Conservation (phyloP, 2,888 invertebrate genomes). For the Cephus runcator region DNA sequence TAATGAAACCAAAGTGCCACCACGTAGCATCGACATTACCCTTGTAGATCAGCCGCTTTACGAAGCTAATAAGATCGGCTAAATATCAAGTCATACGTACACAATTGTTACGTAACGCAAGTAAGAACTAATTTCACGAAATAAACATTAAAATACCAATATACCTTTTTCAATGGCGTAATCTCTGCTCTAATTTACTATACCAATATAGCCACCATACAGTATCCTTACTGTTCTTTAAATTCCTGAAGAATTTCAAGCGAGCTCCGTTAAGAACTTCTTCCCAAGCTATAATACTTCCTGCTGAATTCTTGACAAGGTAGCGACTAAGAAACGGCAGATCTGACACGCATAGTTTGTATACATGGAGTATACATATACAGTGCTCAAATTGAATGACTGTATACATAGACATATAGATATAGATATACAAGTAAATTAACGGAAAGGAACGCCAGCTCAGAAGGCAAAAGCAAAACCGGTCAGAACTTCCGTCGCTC, state of each 20-base stretch:
- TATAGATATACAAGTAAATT: background rate
- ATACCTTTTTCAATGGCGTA: background rate
- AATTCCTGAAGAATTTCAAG: background rate
- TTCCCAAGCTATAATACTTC: constrained; percentile 11
- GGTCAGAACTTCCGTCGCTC: constrained; percentile 39
- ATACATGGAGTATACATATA: background rate
- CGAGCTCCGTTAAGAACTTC: background rate
- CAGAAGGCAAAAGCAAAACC: background rate
- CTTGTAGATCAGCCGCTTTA: background rate
- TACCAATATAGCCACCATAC: background rate
- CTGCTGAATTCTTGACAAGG: constrained; percentile 43
- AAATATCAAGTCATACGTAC: background rate
- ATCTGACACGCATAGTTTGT: background rate
- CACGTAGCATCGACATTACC: background rate
- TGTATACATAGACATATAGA: background rate
- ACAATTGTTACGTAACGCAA: background rate
- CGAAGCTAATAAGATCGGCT: background rate
- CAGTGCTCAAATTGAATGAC: background rate
- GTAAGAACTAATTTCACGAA: background rate
- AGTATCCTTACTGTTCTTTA: background rate
- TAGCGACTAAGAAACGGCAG: constrained; percentile 29
- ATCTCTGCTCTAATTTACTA: background rate
- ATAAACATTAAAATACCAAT: background rate
- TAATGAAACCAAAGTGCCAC: background rate
- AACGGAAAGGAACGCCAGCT: background rate